Base-by-base conservation (phyloP, 2,113 vertebrate species). In the Saimiri boliviensis region DNA sequence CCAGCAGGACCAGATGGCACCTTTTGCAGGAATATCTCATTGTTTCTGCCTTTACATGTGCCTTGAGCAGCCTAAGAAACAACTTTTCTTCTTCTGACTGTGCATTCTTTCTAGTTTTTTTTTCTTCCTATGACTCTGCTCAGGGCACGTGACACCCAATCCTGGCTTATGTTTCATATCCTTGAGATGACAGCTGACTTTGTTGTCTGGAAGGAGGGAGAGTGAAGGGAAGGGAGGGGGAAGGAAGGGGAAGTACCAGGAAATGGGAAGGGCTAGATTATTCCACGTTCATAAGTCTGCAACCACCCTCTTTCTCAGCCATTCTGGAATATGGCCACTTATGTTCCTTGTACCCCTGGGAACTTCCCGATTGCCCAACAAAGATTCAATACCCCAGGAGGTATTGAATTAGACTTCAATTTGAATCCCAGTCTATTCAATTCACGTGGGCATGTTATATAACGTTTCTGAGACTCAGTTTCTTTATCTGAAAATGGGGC, bases 1-100 rank as follows among this genome's bases (percentile, higher is more conserved):
- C 79, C 74, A 95, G 93, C 83, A 94, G 93, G 95, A 97, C 92
- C 95, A 95, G 97, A 96, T 96, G 97, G 95, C 35, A 49, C 32
- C 83, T 85, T 95, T 82, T 95, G 71, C n/a, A 86, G 80, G n/a
- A 96, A 30, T 40, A 49, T 7, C 77, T 97, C 77, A 21, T 49
- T 11, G 40, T 77, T 88, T 66, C 77, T 85, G 37, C 58, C n/a
- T 90, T 79, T 52, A 35, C 35, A 13, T 11, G 40, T 35, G 73
- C 27, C 37, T 49, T 21, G 19, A 49, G 42, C n/a, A 82, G n/a
- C 88, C 73, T 88, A 85, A 89, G 85, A 93, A 92, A 88, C 42
- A 77, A 84, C 5, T 52, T 23, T 6, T 35, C 19, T 32, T 40
- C 92, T 96, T 76, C 82, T 32, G 37, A 91, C n/a, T 47, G 94